A percentile compares a stretch with the other conserved stretches of the same genome.
Evolutionary conservation across 2,113 vertebrate species (phyloP).

Genomic region (Gulo gulo): DNA sequence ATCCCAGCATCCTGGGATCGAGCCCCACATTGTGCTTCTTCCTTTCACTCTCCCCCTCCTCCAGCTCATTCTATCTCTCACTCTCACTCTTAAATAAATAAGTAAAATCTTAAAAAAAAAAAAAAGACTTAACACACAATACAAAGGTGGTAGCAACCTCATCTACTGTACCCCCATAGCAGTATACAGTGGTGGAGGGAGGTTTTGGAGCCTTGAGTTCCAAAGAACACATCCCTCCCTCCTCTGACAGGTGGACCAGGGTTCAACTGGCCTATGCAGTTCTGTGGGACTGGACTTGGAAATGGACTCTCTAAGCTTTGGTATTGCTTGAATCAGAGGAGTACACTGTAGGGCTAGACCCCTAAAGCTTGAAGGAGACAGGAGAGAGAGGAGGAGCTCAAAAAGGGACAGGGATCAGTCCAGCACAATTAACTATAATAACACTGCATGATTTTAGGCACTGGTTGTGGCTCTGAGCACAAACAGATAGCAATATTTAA

Average conservation of each 20-base stretch:
- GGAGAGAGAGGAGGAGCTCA: background rate
- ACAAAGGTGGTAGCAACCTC: background rate
- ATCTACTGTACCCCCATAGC: background rate
- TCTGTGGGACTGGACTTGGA: background rate
- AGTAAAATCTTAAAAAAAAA: background rate
- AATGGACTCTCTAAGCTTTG: background rate
- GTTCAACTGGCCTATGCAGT: background rate
- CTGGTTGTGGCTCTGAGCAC: background rate
- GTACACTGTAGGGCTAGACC: background rate
- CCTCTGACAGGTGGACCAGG: background rate
- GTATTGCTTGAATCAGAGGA: background rate
- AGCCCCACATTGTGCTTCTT: background rate
- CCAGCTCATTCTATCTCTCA: background rate
- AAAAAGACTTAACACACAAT: background rate
- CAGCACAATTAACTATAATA: background rate
- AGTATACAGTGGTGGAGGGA: no score
- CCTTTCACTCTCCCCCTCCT: background rate
- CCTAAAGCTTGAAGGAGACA: background rate
- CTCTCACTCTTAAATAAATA: background rate
- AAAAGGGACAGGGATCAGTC: background rate
- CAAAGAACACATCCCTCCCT: background rate
- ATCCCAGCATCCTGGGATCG: no score
- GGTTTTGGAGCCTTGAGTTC: background rate
- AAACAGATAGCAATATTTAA: background rate
- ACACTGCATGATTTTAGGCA: background rate